Evolutionary conservation across 1,140 invertebrate species (phyloP), one percentile per base, ranked within the genome.

Genomic region (Eurytemora carolleeae): DNA sequence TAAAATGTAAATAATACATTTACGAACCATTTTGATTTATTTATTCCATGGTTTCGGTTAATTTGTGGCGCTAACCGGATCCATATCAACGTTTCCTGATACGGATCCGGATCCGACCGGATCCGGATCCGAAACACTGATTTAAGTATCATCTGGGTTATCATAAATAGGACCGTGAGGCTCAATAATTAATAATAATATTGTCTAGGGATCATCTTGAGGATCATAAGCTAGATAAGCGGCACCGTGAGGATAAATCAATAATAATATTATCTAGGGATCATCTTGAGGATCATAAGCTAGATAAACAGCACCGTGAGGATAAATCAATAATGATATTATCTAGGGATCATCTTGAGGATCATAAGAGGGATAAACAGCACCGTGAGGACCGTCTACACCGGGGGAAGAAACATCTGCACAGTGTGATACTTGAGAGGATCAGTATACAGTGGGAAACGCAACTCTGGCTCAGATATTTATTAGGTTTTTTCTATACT

Each of bases 401-500:
- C 2, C n/a, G 53, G 15, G 19, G 16, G n/a, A 62, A 62, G 24
- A 62, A 62, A 31, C 60, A 62, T 31, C 25, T 62, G 53, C n/a
- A 24, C 19, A 22, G n/a, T 1, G 53, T 62, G 2, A 19, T 57
- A 2, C 44, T 62, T 20, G 60, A 62, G 2, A 57, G 60, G 19
- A 62, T 62, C 15, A 16, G 17, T 20, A 62, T 62, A 15, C 60
- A 62, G 24, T 54, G 21, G 15, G 23, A 53, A 16, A 24, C 60
- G n/a, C 52, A 57, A 19, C 7, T 62, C 1, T 62, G 60, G 60
- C 54, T 62, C 19, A 62, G 57, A 20, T 58, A 56, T 54, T 18
- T 62, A 16, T n/a, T 62, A 3, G 55, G 22, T 24, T 24, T 12
- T 44, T 44, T n/a, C n/a, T 44, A 12, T 7, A n/a, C n/a, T 44